Evolutionary conservation across 2,888 invertebrate species (phyloP), one percentile per base, ranked within the genome.

Genomic region (Leptopterna dolabrata): DNA sequence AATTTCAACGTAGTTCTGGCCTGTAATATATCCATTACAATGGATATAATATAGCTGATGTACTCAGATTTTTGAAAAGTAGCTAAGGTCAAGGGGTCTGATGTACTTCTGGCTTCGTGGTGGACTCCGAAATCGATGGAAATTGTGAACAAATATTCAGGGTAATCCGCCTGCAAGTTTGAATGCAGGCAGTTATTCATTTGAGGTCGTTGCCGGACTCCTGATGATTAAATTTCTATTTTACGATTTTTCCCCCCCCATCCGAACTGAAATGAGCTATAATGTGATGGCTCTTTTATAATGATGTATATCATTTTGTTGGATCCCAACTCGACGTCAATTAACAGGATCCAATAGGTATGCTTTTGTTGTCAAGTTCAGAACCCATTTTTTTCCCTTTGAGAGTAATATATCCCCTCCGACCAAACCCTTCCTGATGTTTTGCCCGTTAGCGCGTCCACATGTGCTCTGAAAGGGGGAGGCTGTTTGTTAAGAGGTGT

Each of bases 401-500:
- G n/a, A n/a, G n/a, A n/a, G n/a, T n/a, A n/a, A n/a, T n/a, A n/a
- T n/a, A n/a, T n/a, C n/a, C n/a, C n/a, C n/a, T n/a, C n/a, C n/a
- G n/a, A n/a, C n/a, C n/a, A n/a, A 24, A 24, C 9, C 63, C 9
- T 36, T 36, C 2, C 63, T 24, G 19, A 19, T 24, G 14, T 73
- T 30, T 73, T 36, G 73, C 73, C 73, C 36, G 36, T 73, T 73
- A 36, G 36, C 73, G 73, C 41, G 73, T 16, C 29, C 73, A 36
- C 73, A 73, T 29, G 73, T 16, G n/a, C 73, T 36, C 7, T 73
- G 73, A 73, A 73, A 73, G 73, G 71, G n/a, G n/a, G n/a, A 30
- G 73, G 73, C 73, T 30, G 73, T 73, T 73, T 73, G 73, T 73
- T 73, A 36, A 19, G 36, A 41, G 73, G n/a, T 63, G 63, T 73